These are phyloP conservation scores for Myathropa florea DNA, from an alignment of 2,888 invertebrate genomes.

Conservation along the genomic window DNA sequence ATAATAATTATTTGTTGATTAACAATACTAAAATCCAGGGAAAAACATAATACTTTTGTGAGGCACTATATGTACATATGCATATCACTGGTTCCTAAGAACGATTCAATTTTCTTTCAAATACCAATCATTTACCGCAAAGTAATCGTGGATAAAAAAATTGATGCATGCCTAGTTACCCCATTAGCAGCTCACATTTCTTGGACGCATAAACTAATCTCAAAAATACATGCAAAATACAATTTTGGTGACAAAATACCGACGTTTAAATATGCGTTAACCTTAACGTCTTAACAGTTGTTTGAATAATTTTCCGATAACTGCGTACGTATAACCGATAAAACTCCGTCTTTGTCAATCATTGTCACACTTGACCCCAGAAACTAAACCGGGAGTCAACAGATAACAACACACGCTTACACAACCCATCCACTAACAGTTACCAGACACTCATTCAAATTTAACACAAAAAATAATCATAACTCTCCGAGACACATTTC, in stretches of 20 bases:
- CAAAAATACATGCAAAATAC: neutral
- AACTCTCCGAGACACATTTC: neutral
- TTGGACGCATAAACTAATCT: neutral
- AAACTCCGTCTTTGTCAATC: neutral
- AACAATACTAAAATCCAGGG: too few species aligned
- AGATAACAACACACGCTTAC: neutral
- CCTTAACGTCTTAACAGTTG: constrained; percentile 5
- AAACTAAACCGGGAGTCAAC: neutral
- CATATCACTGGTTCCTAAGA: too few species aligned
- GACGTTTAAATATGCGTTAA: neutral
- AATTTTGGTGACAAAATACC: neutral
- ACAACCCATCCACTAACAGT: constrained; percentile 2
- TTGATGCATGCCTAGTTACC: neutral
- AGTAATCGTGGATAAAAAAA: neutral
- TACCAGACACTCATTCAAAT: neutral
- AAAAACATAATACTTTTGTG: too few species aligned
- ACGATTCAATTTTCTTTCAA: too few species aligned
- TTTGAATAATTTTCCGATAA: neutral
- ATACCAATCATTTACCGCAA: neutral
- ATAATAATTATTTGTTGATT: too few species aligned
- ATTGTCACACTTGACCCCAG: constrained; percentile 3
- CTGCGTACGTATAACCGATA: neutral
- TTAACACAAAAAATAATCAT: neutral
- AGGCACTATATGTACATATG: too few species aligned
- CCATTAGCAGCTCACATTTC: neutral